Evolutionary conservation across 2,797 vertebrate species (phyloP).

Genomic region (Tamandua tetradactyla): DNA sequence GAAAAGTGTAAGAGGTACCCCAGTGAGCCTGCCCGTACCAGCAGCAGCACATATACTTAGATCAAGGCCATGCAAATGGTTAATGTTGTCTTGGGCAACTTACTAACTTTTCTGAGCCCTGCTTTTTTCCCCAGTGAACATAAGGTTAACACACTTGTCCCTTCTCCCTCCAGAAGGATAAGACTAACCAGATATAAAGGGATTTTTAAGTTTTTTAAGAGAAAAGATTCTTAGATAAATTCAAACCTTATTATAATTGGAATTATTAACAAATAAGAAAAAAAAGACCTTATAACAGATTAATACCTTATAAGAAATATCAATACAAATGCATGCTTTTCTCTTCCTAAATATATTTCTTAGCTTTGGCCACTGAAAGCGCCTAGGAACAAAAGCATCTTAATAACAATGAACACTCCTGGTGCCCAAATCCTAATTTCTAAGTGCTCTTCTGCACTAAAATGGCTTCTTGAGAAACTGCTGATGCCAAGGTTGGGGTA

Average conservation of each 20-base stretch:
- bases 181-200: neutral
- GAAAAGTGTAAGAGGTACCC: neutral
- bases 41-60: neutral
- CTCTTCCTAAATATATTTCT: neutral
- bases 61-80: neutral
- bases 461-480: neutral
- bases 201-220: neutral
- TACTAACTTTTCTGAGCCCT: neutral
- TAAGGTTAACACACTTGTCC: neutral
- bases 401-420: rapidly evolving
- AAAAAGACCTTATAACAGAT: neutral
- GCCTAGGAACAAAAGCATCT: neutral
- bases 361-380: neutral
- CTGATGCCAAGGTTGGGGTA: neutral
- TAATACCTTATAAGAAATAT: neutral
- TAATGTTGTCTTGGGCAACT: neutral
- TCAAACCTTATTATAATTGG: neutral
- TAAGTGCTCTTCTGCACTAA: neutral
- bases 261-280: slow-evolving; percentile 27
- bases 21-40: neutral
- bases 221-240: slow-evolving; percentile 19
- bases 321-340: neutral
- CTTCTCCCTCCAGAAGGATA: neutral
- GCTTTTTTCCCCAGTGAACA: neutral
- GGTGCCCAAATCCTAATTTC: neutral